A percentile compares a stretch with the other conserved stretches of the same genome.
Conservation (phyloP, 2,888 invertebrate species). For the Rhorus exstirpatorius region DNA sequence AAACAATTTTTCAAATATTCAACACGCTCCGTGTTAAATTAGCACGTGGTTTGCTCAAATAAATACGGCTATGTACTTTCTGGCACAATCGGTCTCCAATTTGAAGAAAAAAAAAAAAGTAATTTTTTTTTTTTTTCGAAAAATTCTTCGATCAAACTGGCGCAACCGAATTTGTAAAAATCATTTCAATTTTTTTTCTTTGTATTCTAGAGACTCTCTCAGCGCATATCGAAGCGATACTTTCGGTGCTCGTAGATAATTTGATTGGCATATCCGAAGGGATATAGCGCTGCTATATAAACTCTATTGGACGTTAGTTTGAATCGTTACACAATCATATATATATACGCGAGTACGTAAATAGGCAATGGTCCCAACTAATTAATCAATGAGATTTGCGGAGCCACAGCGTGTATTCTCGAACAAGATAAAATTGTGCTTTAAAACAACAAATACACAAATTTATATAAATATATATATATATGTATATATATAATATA, state of each 20-base stretch:
- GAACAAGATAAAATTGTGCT: slow-evolving; percentile 39
- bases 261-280: background rate
- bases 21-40: no score
- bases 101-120: no score
- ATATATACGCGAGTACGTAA: slow-evolving; percentile 25
- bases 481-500: slow-evolving; percentile 6
- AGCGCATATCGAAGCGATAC: slow-evolving; percentile 5
- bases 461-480: slow-evolving; percentile 15
- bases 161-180: no score
- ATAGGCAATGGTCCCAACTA: slow-evolving; percentile 63
- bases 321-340: slow-evolving; percentile 15
- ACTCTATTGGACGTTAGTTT: slow-evolving; percentile 39
- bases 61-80: no score
- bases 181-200: no score
- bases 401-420: slow-evolving; percentile 16
- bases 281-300: slow-evolving; percentile 4
- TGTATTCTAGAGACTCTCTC: no score
- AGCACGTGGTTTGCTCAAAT: no score
- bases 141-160: no score
- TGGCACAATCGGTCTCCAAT: no score
- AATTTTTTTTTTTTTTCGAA: no score
- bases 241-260: background rate
- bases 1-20: no score
- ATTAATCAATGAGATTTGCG: slow-evolving; percentile 43
- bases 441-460: slow-evolving; percentile 20